Evolutionary conservation across 2,888 invertebrate genomes (phyloP), one percentile per base, ranked within the genome.

Genomic region (Taphrorychus bicolor): DNA sequence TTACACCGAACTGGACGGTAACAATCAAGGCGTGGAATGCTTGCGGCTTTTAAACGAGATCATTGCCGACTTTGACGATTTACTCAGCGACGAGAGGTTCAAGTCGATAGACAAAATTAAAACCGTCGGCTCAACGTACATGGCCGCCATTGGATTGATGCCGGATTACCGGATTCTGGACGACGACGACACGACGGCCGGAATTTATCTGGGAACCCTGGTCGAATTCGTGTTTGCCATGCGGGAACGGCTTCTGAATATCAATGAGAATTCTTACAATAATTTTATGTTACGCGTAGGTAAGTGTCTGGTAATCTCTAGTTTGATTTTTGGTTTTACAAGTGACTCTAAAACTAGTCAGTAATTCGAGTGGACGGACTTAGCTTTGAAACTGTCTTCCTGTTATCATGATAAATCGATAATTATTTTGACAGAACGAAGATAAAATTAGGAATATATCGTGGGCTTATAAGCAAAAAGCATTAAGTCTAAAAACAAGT

Each of bases 41-140:
- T 84, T 96, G 62, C 83, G 95, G 69, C 85, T 95, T 70, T 87
- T 96, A 9, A 95, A 96, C 80, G 95, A 96, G 82, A 95, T 96
- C 74, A 95, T 96, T 61, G 94, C 94, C 0, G 95, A 95, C 83
- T 96, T 96, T 84, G 96, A 96, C 84, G 94, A 95, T 91, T 84
- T 95, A 24, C 82, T 96, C 58, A 91, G 91, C 69, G 94, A 95
- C 77, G 94, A 94, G 72, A 85, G 93, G 45, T 96, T 95, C 79
- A 88, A 89, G 76, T 89, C 92, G 23, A 92, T 96, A 76, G 95
- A 95, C 83, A 96, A 96, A 83, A 95, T 96, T 73, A 96, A 96
- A 85, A 96, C 95, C 0, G 93, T 95, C 5, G 95, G 95, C 7
- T 93, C 94, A 3, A 95, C 95, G 0, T 97, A 95, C 82, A 95